Conservation (phyloP, 2,797 vertebrate genomes). For the Poeciliopsis gracilis region DNA sequence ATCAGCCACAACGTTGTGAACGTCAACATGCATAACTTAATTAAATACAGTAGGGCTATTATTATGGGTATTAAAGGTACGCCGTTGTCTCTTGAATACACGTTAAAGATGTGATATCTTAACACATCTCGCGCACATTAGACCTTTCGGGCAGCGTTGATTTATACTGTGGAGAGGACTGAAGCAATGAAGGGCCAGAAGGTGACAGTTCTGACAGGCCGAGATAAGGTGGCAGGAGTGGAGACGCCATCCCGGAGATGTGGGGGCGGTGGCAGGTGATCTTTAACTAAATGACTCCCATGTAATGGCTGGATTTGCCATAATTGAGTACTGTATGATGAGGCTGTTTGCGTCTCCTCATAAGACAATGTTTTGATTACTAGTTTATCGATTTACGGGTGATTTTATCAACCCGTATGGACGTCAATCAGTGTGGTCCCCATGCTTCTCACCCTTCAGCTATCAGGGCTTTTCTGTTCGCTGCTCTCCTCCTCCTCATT, state of each 20-base stretch:
- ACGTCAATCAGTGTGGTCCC: no score
- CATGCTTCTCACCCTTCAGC: not conserved
- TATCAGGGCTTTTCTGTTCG: not conserved
- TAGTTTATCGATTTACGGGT: not conserved
- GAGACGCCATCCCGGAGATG: conserved; percentile 67
- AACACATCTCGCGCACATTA: conserved; percentile 48
- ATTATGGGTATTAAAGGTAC: not conserved
- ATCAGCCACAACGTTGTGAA: not conserved
- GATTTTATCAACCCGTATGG: not conserved
- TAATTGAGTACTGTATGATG: not conserved
- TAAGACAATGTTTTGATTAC: not conserved
- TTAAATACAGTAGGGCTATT: not conserved
- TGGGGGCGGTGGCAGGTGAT: not conserved
- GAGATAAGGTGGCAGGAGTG: conserved; percentile 61
- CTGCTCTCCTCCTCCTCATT: not conserved
- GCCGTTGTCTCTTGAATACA: not conserved
- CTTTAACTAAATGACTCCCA: not conserved
- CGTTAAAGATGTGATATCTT: conserved; percentile 39
- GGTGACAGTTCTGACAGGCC: conserved; percentile 63
- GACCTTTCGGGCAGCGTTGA: conserved; percentile 16
- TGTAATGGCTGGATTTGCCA: not conserved
- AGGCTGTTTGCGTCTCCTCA: not conserved
- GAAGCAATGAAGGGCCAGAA: conserved; percentile 61
- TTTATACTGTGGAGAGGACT: conserved; percentile 57
- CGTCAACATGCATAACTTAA: not conserved